Evolutionary conservation across 2,888 invertebrate genomes (phyloP), one percentile per base, ranked within the genome.

Genomic region (Lymantria monacha): DNA sequence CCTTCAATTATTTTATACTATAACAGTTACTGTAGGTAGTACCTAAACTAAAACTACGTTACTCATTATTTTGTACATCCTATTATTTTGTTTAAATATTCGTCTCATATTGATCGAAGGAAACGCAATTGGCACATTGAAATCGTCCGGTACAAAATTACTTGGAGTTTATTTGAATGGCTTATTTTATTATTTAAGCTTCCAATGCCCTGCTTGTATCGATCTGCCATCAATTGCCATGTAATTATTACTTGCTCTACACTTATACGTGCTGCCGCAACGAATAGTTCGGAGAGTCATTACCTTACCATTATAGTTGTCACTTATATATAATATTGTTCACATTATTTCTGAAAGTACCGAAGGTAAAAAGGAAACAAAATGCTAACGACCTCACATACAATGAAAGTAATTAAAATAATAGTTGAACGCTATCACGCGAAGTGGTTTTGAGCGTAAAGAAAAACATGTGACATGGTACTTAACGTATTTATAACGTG

Each of bases 371-470:
- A 75, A 74, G 74, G 13, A 22, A 74, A 74, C 69, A 59, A 74
- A 79, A 77, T 70, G 72, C 67, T 76, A 85, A 80, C 81, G 79
- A 81, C 76, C 81, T 72, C 71, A 63, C 73, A 66, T 76, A 83
- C 80, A 79, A 80, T 78, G 79, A 83, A 86, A 83, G 83, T 87
- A 87, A 88, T 89, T 88, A 88, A 88, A 88, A 86, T 86, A 87
- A 88, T 86, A 85, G 85, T 80, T 70, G 66, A 66, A 70, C 75
- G 73, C 75, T 74, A 79, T 81, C 89, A 89, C 87, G 88, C 88
- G 67, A 88, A 77, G 77, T 76, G 74, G 69, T 81, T 79, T 76
- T 69, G 74, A 66, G 70, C 66, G 74, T 74, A 72, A 76, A 76
- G 69, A 67, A 76, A 77, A 64, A 53, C 63, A 62, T 64, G 70